phyloP scores from a whole-genome alignment of 35 echinoderm and acorn worm genomes.

The Acanthaster planci region DNA sequence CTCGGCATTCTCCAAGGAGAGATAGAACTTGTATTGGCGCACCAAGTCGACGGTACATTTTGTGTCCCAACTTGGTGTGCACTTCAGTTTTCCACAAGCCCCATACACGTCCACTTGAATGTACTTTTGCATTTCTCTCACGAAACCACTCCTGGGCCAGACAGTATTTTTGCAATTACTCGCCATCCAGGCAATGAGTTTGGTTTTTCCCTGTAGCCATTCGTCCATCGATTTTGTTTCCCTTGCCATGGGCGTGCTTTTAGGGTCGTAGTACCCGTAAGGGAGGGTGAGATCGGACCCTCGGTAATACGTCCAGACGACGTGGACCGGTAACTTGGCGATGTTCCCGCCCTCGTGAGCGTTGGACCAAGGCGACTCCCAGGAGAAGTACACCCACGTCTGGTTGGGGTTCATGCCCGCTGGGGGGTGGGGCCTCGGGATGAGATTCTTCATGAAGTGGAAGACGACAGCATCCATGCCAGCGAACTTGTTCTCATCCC shows the following conservation, averaged over 20 bases:
- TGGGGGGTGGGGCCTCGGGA: background rate
- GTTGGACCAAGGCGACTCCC: background rate
- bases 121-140: constrained; percentile 31
- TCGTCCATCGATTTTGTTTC: background rate
- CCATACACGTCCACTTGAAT: constrained; percentile 47
- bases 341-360: background rate
- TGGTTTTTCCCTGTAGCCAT: constrained; percentile 37
- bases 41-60: constrained; percentile 35
- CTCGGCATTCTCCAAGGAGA: constrained; percentile 62
- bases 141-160: constrained; percentile 55
- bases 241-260: background rate
- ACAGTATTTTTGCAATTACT: constrained; percentile 40
- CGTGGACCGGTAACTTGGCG: background rate
- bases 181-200: constrained; percentile 47
- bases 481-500: background rate
- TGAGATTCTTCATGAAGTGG: constrained; percentile 9
- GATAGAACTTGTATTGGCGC: constrained; percentile 62
- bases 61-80: constrained; percentile 15
- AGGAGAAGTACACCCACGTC: constrained; percentile 12
- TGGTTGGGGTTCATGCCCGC: background rate
- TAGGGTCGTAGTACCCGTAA: background rate
- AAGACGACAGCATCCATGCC: constrained; percentile 15
- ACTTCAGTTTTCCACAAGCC: constrained; percentile 46
- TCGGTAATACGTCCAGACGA: background rate
- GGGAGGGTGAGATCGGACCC: background rate